Evolutionary conservation across 2,888 invertebrate species (phyloP), one percentile per base, ranked within the genome.

Genomic region (Laspeyria flexula): DNA sequence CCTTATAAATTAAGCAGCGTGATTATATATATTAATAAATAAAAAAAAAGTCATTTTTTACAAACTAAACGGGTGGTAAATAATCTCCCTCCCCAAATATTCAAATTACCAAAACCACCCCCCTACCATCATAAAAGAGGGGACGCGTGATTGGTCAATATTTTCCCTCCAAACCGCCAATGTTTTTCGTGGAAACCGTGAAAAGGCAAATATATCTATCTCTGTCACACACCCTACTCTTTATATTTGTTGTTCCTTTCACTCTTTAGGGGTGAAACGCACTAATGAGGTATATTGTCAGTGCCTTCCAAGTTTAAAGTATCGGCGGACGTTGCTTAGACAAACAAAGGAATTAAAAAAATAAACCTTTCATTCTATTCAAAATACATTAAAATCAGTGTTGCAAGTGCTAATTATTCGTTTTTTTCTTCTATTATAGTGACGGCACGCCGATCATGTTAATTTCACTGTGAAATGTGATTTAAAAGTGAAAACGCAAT

Each of bases 221-320:
- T 52, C 75, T 52, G 54, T 90, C 79, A 62, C 46, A 55, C 80
- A 21, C 62, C 55, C 46, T 41, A 43, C 7, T 29, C 57, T 65
- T 71, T 69, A 70, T 67, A 70, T 73, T 70, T 42, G 54, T 58
- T 73, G 66, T 56, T 85, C 83, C 85, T 61, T 43, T 90, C 75
- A 48, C 80, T 71, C 85, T 68, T 71, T 63, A 79, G 85, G 90
- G 88, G 81, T 83, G 77, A 74, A 81, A 75, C 69, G 71, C 66
- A 65, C 50, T 54, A 70, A 68, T 72, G 71, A 72, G 62, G 66
- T 68, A 65, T 68, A 64, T 74, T 78, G 81, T 82, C 89, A 91
- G 91, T 91, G 80, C 83, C 83, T 86, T 86, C 81, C 66, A 77
- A 75, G 89, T 85, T 83, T 80, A 85, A 83, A 84, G 75, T 78